Conservation (phyloP, 1,140 invertebrate genomes). For the Drosophila seguyi region DNA sequence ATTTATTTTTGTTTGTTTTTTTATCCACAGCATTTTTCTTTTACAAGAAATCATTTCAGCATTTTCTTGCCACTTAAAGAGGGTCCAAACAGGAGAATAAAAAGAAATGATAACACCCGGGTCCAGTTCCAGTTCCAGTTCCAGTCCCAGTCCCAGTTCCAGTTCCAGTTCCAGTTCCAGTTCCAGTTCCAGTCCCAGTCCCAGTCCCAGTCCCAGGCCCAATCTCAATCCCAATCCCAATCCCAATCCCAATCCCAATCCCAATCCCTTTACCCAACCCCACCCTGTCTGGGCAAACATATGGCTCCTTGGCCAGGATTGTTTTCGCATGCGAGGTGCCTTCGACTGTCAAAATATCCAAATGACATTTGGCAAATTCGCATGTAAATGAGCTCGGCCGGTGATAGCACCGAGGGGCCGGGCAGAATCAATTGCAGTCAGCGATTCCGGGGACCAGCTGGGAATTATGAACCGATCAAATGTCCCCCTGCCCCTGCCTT, state of each 20-base stretch:
- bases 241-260: too few species aligned
- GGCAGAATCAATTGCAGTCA: slow-evolving; percentile 33
- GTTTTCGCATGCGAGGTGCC: slow-evolving; percentile 29
- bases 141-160: too few species aligned
- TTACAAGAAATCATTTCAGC: not conserved
- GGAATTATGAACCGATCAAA: slow-evolving; percentile 35
- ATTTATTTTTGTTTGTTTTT: not conserved
- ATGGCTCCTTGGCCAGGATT: slow-evolving; percentile 34
- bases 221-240: too few species aligned
- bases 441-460: slow-evolving; percentile 18
- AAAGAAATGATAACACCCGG: not conserved
- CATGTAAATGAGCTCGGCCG: slow-evolving; percentile 40
- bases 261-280: too few species aligned
- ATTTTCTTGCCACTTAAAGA: slow-evolving; percentile 16
- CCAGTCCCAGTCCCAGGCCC: too few species aligned
- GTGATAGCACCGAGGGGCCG: slow-evolving; percentile 19
- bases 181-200: too few species aligned
- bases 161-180: too few species aligned
- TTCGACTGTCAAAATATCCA: slow-evolving; percentile 45
- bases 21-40: not conserved
- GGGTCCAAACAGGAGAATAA: slow-evolving; percentile 6
- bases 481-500: not conserved
- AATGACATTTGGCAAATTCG: slow-evolving; percentile 48
- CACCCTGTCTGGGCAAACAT: slow-evolving; percentile 11
- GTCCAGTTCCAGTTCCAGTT: not conserved